Base-by-base conservation (phyloP, 2,888 invertebrate genomes). In the Lacanobia oleracea region DNA sequence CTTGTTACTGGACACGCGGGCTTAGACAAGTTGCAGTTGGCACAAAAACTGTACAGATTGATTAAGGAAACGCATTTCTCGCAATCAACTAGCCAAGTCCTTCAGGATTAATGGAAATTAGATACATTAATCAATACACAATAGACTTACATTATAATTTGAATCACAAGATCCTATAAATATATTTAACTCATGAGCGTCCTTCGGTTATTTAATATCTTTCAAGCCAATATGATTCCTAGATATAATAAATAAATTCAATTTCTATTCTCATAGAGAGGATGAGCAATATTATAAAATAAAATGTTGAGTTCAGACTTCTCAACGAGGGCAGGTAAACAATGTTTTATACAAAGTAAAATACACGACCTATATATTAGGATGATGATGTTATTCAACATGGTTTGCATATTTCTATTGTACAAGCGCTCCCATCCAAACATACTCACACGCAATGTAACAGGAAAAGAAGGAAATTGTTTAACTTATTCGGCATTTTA, bases 81-180 rank as follows among this genome's bases (percentile, higher is more conserved):
- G 67, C 64, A 79, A 72, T 43, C 2, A 61, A 57, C 40, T 43
- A 37, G 60, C 50, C 10, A 61, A 68, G 50, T 78, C 60, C 14
- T 50, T 62, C 51, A 67, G 18, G 69, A 50, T 59, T 72, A 63
- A 75, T 71, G 72, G 23, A 77, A 77, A 75, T 62, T 50, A 73
- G 33, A 72, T 53, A 70, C 50, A 40, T 67, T 54, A 61, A 65
- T 77, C 54, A 70, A 72, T 72, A 73, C 45, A 79, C 71, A 69
- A 67, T 71, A 73, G 59, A 75, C 82, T 81, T 79, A 85, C 54
- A 74, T 60, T 54, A 73, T 75, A 86, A 74, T 68, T 69, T 74
- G 66, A 84, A 86, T 78, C 53, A 75, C 67, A 68, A 67, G 56
- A 81, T 74, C 56, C 40, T 62, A 21, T 70, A 74, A 74, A 62